Conservation (phyloP, 2,888 invertebrate species). For the Drosophila colorata region DNA sequence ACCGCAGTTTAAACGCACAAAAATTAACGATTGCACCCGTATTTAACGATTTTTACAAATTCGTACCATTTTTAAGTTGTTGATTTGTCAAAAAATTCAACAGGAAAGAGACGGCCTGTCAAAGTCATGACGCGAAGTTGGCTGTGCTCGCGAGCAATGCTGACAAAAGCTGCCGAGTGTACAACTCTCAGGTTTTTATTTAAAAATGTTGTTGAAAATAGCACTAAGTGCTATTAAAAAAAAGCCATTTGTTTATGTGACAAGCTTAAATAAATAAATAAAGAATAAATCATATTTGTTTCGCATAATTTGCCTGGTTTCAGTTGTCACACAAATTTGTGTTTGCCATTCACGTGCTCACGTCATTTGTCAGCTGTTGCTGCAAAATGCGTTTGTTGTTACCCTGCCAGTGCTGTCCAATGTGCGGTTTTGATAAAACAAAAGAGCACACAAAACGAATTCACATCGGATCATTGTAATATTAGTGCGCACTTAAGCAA, state of each 20-base stretch:
- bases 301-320: neutral
- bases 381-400: constrained; percentile 58
- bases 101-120: constrained; percentile 83
- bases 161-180: constrained; percentile 28
- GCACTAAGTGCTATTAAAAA: too few species aligned
- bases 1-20: constrained; percentile 24
- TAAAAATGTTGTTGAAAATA: neutral
- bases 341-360: constrained; percentile 29
- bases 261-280: neutral
- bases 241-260: neutral
- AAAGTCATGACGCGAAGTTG: constrained; percentile 63
- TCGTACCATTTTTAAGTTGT: constrained; percentile 85
- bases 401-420: constrained; percentile 55
- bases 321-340: neutral
- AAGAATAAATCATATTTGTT: neutral
- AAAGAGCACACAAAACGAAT: constrained; percentile 25
- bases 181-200: neutral
- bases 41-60: constrained; percentile 71
- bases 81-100: constrained; percentile 84
- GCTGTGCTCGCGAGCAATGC: constrained; percentile 33
- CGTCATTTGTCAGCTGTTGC: constrained; percentile 35
- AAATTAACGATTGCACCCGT: constrained; percentile 65
- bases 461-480: constrained; percentile 35
- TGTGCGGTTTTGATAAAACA: constrained; percentile 48
- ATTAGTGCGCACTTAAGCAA: constrained; percentile 42